Conservation (phyloP, 2,888 invertebrate species). For the Drosophila phalerata region DNA sequence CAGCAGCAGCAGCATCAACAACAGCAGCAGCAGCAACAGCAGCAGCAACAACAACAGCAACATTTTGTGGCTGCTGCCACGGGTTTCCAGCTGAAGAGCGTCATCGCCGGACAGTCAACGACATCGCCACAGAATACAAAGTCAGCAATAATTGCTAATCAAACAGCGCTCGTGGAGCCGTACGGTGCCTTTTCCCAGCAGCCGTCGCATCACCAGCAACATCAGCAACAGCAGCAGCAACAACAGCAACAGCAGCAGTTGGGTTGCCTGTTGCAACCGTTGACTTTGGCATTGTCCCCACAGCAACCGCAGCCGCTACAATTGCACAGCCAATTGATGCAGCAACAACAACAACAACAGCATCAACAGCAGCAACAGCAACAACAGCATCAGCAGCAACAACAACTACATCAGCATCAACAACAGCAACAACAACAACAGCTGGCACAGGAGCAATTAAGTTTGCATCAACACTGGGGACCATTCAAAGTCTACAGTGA, state of each 20-base stretch:
- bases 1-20: slow-evolving; percentile 78
- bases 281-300: slow-evolving; percentile 81
- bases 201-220: slow-evolving; percentile 62
- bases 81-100: slow-evolving; percentile 79
- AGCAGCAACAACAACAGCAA: slow-evolving; percentile 76
- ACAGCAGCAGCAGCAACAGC: slow-evolving; percentile 77
- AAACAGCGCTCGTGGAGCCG: slow-evolving; percentile 71
- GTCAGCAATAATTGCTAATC: slow-evolving; percentile 82
- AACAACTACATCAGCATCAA: slow-evolving; percentile 70
- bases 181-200: slow-evolving; percentile 64
- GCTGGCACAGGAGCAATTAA: slow-evolving; percentile 80
- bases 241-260: slow-evolving; percentile 61
- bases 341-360: slow-evolving; percentile 72
- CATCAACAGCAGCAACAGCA: slow-evolving; percentile 68
- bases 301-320: slow-evolving; percentile 79
- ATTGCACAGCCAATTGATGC: slow-evolving; percentile 77
- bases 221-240: slow-evolving; percentile 68
- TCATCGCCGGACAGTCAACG: slow-evolving; percentile 74
- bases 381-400: slow-evolving; percentile 64
- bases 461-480: slow-evolving; percentile 83
- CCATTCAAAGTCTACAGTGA: slow-evolving; percentile 86
- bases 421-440: slow-evolving; percentile 71
- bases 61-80: slow-evolving; percentile 74
- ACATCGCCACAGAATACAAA: slow-evolving; percentile 80
- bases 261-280: slow-evolving; percentile 73